Percentiles rank a stretch among this genome's conserved stretches.
Conservation (phyloP, 2,888 invertebrate species). For the Pseudanteris insignis region DNA sequence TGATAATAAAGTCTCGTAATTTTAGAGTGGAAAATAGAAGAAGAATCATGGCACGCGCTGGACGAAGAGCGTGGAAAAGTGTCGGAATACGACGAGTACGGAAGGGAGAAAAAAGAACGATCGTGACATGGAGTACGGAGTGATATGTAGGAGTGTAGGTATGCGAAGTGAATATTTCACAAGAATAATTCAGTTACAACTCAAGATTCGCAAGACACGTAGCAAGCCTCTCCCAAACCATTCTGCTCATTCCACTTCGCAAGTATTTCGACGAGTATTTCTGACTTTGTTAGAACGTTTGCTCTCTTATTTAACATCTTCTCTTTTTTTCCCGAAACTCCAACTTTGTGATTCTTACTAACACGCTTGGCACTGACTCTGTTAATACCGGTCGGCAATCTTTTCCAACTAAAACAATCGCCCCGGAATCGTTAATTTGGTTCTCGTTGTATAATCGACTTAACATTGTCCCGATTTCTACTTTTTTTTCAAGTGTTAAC, state of each 20-base stretch:
- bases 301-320: constrained; percentile 58
- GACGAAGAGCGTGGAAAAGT: constrained; percentile 42
- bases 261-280: constrained; percentile 55
- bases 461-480: too few relatives aligned
- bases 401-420: neutral
- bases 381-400: constrained; percentile 13
- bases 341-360: constrained; percentile 26
- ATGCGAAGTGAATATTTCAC: constrained; percentile 63
- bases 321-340: constrained; percentile 45
- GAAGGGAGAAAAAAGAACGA: too few relatives aligned
- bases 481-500: too few relatives aligned
- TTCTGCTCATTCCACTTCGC: constrained; percentile 42
- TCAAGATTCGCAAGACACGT: constrained; percentile 63
- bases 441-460: too few relatives aligned
- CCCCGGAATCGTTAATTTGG: too few relatives aligned
- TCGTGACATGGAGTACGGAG: constrained; percentile 49
- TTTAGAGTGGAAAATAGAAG: constrained; percentile 11
- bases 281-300: constrained; percentile 64
- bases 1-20: too few relatives aligned
- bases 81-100: constrained; percentile 39
- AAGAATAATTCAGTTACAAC: constrained; percentile 63
- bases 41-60: constrained; percentile 36
- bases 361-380: constrained; percentile 6
- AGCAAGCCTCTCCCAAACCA: constrained; percentile 48
- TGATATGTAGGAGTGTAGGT: constrained; percentile 60